Evolutionary conservation across 2,113 vertebrate species (phyloP), one percentile per base, ranked within the genome.

Genomic region (Psilopogon haemacephalus): DNA sequence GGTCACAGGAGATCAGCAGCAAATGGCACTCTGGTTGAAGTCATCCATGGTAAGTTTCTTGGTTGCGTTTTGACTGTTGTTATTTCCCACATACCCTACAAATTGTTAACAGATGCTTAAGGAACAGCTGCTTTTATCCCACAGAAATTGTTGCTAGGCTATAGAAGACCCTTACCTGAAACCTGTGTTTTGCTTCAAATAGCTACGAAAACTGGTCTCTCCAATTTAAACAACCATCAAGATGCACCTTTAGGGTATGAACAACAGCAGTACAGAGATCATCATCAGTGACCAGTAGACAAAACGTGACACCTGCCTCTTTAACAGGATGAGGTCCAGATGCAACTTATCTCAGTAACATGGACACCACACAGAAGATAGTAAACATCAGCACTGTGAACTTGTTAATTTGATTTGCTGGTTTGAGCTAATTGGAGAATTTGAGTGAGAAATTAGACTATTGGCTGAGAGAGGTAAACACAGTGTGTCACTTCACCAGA

Each of bases 21-120:
- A 90, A 91, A 74, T n/a, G 16, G 19, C 15, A 78, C 59, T 89
- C 32, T 73, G 33, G 50, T 77, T 85, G 56, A 94, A 95, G 64
- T 46, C 28, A 87, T 67, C 71, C 84, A 37, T 65, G 59, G 9
- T 67, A 93, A 67, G 82, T 67, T 85, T 83, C 68, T 87, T 70
- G 50, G 19, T 91, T 86, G 40, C 35, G 32, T 94, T 85, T 88
- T 76, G 63, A 58, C 40, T 76, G 70, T 20, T 59, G 32, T 35
- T 75, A 67, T 89, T 94, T 95, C 68, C 83, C 72, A 80, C 4
- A 20, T 76, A 12, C 33, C 37, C 21, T 46, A 46, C 17, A 91
- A 85, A 93, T 85, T 85, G 67, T 67, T 86, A 87, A 85, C 55
- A 82, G 59, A 87, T 70, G 55, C 55, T 56, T 70, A 62, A 83